Percentiles rank a stretch among this genome's conserved stretches.
phyloP scores from a whole-genome alignment of 1,140 invertebrate species.

The Carcinoscorpius rotundicauda region DNA sequence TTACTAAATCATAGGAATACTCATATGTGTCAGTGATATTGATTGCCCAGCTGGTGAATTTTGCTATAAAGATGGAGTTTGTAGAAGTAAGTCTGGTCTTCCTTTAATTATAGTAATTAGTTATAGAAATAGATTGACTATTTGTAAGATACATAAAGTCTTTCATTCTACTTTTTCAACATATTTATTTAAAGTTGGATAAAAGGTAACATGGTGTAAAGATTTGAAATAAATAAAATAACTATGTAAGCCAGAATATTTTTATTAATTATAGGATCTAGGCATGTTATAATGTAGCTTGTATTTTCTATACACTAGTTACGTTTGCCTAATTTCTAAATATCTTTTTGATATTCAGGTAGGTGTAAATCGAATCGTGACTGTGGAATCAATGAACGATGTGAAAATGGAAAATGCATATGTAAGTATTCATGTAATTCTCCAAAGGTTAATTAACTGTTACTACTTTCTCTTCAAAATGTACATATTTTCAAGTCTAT shows the following conservation, averaged over 20 bases:
- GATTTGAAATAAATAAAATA: no score
- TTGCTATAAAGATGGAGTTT: conserved; percentile 23
- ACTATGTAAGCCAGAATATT: no score
- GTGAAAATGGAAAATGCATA: conserved; percentile 21
- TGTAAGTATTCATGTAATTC: conserved; percentile 13
- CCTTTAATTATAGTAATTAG: no score
- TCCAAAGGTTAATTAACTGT: background rate
- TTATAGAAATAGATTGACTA: no score
- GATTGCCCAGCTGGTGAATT: conserved; percentile 26
- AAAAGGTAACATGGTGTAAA: no score
- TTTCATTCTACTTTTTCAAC: no score
- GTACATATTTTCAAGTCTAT: conserved; percentile 6
- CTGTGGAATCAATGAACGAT: conserved; percentile 23
- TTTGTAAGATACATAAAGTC: no score
- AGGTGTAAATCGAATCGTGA: conserved; percentile 24
- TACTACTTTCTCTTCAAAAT: background rate
- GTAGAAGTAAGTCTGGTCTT: conserved; percentile 15
- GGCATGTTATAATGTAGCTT: no score
- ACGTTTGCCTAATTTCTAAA: background rate
- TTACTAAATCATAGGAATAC: background rate
- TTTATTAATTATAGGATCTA: no score
- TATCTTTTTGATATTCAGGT: conserved; percentile 10
- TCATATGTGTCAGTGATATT: conserved; percentile 23
- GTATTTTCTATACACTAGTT: background rate
- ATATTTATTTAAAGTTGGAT: no score